Conservation (phyloP, 2,797 vertebrate species). For the Pantherophis vulpinus region DNA sequence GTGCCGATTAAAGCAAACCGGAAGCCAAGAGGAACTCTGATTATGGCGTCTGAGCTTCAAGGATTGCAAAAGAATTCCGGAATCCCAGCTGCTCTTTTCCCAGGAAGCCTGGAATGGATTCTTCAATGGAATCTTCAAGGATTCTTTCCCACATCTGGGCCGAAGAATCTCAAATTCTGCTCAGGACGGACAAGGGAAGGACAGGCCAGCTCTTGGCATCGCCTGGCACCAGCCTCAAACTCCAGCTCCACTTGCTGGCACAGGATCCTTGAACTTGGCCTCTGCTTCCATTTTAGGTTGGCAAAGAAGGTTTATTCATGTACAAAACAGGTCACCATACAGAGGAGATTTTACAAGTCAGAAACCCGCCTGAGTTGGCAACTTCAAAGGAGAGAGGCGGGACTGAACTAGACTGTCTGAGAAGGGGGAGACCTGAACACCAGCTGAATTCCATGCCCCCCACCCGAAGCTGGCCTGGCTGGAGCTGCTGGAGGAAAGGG, state of each 20-base stretch:
- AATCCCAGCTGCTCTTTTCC: background rate
- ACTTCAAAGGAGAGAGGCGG: background rate
- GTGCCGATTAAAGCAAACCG: background rate
- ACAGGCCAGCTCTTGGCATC: background rate
- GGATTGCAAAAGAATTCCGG: background rate
- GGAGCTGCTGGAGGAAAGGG: background rate
- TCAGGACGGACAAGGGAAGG: background rate
- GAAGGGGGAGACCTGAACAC: background rate
- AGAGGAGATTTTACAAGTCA: background rate
- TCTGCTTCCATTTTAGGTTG: background rate
- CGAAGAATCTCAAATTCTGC: background rate
- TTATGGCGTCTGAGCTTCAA: background rate
- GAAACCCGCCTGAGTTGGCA: background rate
- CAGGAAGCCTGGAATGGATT: background rate
- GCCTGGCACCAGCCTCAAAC: background rate
- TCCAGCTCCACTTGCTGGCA: no score
- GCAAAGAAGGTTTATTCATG: background rate
- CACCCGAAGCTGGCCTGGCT: fast-evolving
- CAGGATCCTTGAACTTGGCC: background rate
- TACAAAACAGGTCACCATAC: background rate
- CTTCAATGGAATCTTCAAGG: no score
- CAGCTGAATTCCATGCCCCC: no score
- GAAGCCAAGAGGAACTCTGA: background rate
- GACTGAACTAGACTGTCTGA: background rate
- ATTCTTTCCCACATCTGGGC: background rate